These are phyloP conservation scores for Periophthalmodon schlosseri DNA, from an alignment of 2,113 vertebrate genomes.

Conservation along the genomic window DNA sequence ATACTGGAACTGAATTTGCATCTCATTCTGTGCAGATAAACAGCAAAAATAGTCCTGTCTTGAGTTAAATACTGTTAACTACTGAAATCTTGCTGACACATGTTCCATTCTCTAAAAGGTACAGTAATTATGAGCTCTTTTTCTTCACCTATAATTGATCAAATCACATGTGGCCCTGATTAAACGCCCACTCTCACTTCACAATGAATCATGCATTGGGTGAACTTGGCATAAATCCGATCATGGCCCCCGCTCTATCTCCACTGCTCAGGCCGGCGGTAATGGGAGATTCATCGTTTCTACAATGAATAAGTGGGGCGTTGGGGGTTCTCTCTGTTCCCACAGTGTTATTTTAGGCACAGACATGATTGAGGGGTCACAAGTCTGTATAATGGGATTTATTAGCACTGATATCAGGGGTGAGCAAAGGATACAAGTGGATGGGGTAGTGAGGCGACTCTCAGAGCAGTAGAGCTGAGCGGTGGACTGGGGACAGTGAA, in stretches of 20 bases:
- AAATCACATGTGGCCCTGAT: conserved; percentile 74
- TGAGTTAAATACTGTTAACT: too few relatives aligned
- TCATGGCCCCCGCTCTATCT: conserved; percentile 67
- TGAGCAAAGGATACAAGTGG: conserved; percentile 35
- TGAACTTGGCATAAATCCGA: conserved; percentile 76
- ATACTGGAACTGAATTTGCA: too few relatives aligned
- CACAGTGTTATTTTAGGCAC: conserved; percentile 78
- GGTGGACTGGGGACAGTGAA: background rate
- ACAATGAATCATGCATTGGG: conserved; percentile 76
- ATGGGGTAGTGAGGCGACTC: conserved; percentile 25
- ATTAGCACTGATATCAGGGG: conserved; percentile 64
- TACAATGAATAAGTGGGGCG: conserved; percentile 77
- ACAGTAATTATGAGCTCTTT: conserved; percentile 66
- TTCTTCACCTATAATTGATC: conserved; percentile 69
- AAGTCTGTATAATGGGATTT: conserved; percentile 74
- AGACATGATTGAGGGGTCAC: conserved; percentile 75
- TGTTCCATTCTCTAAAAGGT: conserved; percentile 65
- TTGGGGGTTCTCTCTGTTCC: conserved; percentile 54
- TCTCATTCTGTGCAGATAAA: too few relatives aligned
- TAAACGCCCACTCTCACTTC: conserved; percentile 71
- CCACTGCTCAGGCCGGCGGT: conserved; percentile 71
- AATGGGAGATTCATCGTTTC: conserved; percentile 80
- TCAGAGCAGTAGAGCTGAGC: conserved; percentile 12
- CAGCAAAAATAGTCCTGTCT: too few relatives aligned
- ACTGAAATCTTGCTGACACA: conserved; percentile 53